phyloP scores from a whole-genome alignment of 2,797 vertebrate species.

The Spinus pinus region DNA sequence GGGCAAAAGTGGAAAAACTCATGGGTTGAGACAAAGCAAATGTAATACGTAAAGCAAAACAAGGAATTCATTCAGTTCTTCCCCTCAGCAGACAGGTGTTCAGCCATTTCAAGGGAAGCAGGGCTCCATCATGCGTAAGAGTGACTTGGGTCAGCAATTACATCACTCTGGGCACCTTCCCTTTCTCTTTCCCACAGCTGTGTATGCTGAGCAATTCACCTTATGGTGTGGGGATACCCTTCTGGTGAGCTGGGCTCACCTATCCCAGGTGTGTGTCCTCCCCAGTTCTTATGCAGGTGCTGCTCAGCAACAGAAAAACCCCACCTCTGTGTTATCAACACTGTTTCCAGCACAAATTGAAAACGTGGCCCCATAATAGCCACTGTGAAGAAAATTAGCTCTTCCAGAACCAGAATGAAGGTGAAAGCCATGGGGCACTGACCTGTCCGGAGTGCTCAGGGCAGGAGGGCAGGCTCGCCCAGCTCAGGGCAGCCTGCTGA shows the following conservation, averaged over 20 bases:
- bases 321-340: not conserved
- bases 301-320: not conserved
- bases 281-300: not conserved
- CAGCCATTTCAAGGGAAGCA: not conserved
- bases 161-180: not conserved
- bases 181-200: not conserved
- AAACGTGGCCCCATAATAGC: not conserved
- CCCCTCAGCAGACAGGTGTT: not conserved
- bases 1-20: not conserved
- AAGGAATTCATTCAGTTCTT: not conserved
- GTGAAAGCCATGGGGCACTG: constrained; percentile 14
- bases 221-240: not conserved
- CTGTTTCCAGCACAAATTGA: not conserved
- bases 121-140: not conserved
- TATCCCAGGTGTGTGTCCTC: not conserved
- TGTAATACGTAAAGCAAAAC: not conserved
- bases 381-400: not conserved
- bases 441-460: not conserved
- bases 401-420: not conserved
- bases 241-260: not conserved
- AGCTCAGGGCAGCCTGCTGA: constrained; percentile 30
- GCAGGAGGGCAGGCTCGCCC: constrained; percentile 8
- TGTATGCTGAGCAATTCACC: not conserved
- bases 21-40: not conserved
- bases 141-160: not conserved